Base-by-base conservation (phyloP, 92 coral and sea anemone genomes). In the Zoanthus gigantus region DNA sequence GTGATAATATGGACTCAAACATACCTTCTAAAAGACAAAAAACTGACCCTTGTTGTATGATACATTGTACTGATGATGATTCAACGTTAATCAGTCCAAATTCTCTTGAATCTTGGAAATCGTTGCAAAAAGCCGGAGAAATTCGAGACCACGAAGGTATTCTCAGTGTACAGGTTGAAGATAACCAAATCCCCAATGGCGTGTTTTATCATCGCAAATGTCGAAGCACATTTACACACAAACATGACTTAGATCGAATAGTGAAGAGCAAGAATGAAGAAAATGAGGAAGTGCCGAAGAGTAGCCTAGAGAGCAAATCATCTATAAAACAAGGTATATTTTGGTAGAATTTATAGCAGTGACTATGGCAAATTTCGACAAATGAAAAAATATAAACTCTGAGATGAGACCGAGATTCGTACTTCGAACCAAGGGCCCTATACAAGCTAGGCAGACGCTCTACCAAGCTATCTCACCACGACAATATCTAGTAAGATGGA, bases 191-290 rank as follows among this genome's bases (percentile, higher is more conserved):
- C 81, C 82, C 68, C 60, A 84, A 84, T 23, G 88, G 71, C 72
- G 88, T 84, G 18, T 84, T 84, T 84, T 84, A 84, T 3, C 63
- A 57, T 57, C 63, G 63, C 63, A 57, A 57, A 57, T 57, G 63
- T 57, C 63, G 63, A 57, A 72, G 88, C 82, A 84, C 82, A 66
- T 84, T 84, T 84, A 84, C 88, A 84, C 88, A 84, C 88, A 84
- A 84, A 84, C 82, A 71, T 84, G 78, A 65, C 82, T 84, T 69
- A 65, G 88, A 84, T 84, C 82, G 83, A 54, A 58, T 58, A 11
- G 65, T 11, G n/a, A 58, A 58, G n/a, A 13, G 65, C 65, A 74
- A 85, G 83, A 75, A 85, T 73, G 74, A 57, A 30, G 83, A 17
- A 74, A 85, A 85, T 58, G 71, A 75, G 44, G 86, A 61, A 53